Evolutionary conservation across 2,888 invertebrate genomes (phyloP), one percentile per base, ranked within the genome.

Genomic region (Choristoneura rosaceana): DNA sequence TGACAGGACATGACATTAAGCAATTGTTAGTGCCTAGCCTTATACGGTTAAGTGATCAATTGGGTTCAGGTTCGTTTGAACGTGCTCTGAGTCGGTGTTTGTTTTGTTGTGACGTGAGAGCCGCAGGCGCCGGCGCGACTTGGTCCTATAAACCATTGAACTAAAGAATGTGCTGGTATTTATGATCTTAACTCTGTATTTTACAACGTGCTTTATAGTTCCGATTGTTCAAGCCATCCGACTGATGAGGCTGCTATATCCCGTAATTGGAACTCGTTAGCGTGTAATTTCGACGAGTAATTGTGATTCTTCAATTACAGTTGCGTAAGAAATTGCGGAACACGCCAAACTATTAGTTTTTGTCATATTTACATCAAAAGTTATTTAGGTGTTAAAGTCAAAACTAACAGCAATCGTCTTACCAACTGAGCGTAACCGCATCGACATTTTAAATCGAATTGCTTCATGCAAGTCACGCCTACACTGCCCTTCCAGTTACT

Each of bases 41-140:
- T 85, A 83, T 82, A 85, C 76, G 84, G 86, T 76, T 78, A 82
- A 82, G 81, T 82, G 82, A 82, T 83, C 82, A 80, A 84, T 82
- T 84, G 81, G 83, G 87, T 87, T 88, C 87, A 87, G 87, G 90
- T 88, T 87, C 87, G 86, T 84, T 82, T 83, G 79, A 80, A 77
- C 80, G 85, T 86, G 86, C 85, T 77, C 75, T 77, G 82, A 55
- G 12, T 25, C 78, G 79, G 80, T 87, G 84, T 90, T 90, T 90
- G 89, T 90, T 91, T 90, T 90, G 89, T 86, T 83, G 82, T 85
- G 86, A 87, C 84, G 87, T 86, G 88, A 87, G 82, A 74, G 87
- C 89, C 86, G 79, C 85, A 74, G 88, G 90, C 90, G 87, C 90
- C 90, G 89, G 86, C 84, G 69, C 58, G 34, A 59, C 63, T 58